Evolutionary conservation across 2,888 invertebrate genomes (phyloP), one percentile per base, ranked within the genome.

Genomic region (Eustalomyia histrio): DNA sequence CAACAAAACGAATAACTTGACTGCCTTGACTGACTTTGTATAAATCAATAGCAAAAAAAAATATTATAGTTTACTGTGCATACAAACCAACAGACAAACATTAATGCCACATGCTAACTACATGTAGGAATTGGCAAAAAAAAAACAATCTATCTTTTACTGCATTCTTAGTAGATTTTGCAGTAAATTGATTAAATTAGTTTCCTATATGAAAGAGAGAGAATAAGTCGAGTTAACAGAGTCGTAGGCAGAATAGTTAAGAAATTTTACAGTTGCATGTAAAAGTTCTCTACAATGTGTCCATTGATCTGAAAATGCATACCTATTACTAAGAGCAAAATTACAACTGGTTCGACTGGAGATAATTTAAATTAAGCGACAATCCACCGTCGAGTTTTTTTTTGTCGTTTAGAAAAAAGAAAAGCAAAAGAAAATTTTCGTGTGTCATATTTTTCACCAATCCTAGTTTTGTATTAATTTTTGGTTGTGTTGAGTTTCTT

Each of bases 181-280:
- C 71, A 74, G 73, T 65, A 81, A 81, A 81, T 81, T 81, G 80
- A 76, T 81, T 81, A 68, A 81, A 81, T 78, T 76, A 65, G 55
- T 69, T 81, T 58, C 29, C 17, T 21, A 14, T 29, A 10, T 0
- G 12, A 12, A 4, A 21, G 12, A 52, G 12, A 12, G 8, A 21
- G 12, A 52, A n/a, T 18, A n/a, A 7, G 35, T 39, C 16, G 16
- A 4, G 7, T 16, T 17, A 47, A 6, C 43, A 47, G 43, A n/a
- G 43, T 47, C 43, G 43, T 47, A 14, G n/a, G 12, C 1, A 3
- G 12, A 39, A 3, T 2, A 39, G 14, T 39, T 35, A 12, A 35
- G 35, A 8, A 35, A 35, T 10, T 39, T 29, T 29, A 29, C 29
- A 29, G 7, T 29, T 29, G 3, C 4, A 6, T 7, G 4, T 4